phyloP scores from a whole-genome alignment of 1,140 invertebrate genomes.

The Macrostomum lignano region DNA sequence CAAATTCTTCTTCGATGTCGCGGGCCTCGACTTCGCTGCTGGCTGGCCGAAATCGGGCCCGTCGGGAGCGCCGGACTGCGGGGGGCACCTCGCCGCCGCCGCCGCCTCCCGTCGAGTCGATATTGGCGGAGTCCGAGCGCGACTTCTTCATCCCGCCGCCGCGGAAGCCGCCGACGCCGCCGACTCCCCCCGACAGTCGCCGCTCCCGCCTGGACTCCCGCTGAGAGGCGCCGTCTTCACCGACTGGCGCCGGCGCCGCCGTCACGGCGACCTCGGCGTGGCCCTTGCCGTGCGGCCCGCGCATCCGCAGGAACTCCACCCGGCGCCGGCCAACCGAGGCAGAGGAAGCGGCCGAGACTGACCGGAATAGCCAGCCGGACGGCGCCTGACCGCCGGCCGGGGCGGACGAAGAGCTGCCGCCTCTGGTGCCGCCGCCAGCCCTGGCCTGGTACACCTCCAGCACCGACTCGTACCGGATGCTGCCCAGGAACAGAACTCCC shows the following conservation, averaged over 20 bases:
- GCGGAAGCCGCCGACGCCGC: no score
- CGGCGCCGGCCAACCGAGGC: conserved; percentile 40
- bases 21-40: conserved; percentile 68
- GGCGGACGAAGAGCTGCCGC: no score
- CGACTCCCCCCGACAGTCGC: no score
- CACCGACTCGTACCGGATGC: conserved; percentile 57
- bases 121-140: conserved; percentile 53
- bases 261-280: conserved; percentile 92
- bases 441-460: not conserved
- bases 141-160: conserved; percentile 41
- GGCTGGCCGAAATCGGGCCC: no score
- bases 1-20: conserved; percentile 51
- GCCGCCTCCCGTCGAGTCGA: conserved; percentile 32
- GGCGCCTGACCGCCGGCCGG: no score
- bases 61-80: no score
- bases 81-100: conserved; percentile 51
- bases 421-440: no score
- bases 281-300: conserved; percentile 75
- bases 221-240: no score
- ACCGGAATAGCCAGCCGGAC: no score
- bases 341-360: no score
- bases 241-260: conserved; percentile 65
- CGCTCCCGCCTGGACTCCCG: no score
- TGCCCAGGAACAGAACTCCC: conserved; percentile 76
- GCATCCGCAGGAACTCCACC: conserved; percentile 87